Evolutionary conservation across 2,888 invertebrate species (phyloP), one percentile per base, ranked within the genome.

Genomic region (Chouioia cunea): DNA sequence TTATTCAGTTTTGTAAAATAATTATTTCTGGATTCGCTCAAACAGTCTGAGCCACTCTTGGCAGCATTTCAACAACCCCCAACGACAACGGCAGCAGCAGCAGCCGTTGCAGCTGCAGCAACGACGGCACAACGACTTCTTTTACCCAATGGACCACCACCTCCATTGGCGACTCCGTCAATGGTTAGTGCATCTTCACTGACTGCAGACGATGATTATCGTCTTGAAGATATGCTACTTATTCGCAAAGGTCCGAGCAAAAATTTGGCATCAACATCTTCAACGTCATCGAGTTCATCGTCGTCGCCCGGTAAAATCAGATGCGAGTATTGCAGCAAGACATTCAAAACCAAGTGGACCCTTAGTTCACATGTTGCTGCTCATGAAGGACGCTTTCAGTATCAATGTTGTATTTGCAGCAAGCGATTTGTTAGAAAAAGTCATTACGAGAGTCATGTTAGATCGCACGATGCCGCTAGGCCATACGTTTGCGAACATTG

Each of bases 371-470:
- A 86, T 65, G 83, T 85, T 0, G 83, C 85, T 0, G 85, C 84
- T 0, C 86, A 86, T 73, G 84, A 84, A 50, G 86, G 86, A 10
- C 81, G 85, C 8, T 84, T 81, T 62, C 84, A 85, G 56, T 86
- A 83, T 56, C 82, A 83, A 14, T 86, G 86, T 75, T 79, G 81
- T 20, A 82, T 82, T 27, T 86, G 86, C 69, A 85, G 83, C 16
- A 86, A 86, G 58, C 82, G 82, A 69, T 86, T 86, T 59, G 84
- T 86, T 0, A 76, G 86, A 2, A 85, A 86, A 67, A 85, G 85
- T 22, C 86, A 86, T 59, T 86, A 84, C 59, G 84, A 86, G 64
- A 82, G 85, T 0, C 86, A 86, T 65, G 79, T 85, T 15, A 79
- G 84, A 8, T 83, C 85, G 0, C 86, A 86, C 66, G 83, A 86